These are phyloP conservation scores for Trinorchestia longiramus DNA, from an alignment of 1,140 invertebrate genomes.

Conservation along the genomic window DNA sequence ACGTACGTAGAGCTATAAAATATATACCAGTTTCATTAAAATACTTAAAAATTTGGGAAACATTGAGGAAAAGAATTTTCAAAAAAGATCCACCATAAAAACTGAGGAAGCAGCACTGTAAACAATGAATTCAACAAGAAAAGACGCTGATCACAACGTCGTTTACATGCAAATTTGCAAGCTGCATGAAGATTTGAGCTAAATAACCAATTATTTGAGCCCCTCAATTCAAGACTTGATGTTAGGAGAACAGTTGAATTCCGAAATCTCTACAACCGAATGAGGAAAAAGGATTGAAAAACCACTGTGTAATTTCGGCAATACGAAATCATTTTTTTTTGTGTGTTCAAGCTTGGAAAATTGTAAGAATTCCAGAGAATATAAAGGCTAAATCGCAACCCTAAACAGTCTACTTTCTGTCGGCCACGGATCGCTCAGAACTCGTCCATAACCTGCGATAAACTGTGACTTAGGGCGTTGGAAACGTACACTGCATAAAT, in stretches of 20 bases:
- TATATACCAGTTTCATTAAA: background rate
- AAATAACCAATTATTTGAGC: background rate
- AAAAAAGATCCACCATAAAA: background rate
- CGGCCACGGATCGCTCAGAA: background rate
- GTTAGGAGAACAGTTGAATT: background rate
- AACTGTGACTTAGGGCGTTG: conserved; percentile 12
- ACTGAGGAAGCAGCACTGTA: background rate
- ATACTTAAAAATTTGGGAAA: background rate
- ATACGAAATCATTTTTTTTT: background rate
- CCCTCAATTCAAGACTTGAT: background rate
- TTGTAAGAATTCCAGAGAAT: background rate
- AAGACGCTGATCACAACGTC: background rate
- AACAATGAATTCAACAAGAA: background rate
- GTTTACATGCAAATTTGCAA: background rate
- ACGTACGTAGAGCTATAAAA: background rate
- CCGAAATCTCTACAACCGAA: background rate
- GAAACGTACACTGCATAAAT: background rate
- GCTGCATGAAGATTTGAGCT: background rate
- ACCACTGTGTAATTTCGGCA: background rate
- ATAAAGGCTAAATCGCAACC: too few species aligned
- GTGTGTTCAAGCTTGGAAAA: background rate
- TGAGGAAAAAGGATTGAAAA: background rate
- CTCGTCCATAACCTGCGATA: background rate
- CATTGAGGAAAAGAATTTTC: background rate
- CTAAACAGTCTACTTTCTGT: background rate